Evolutionary conservation across 2,888 invertebrate species (phyloP), one percentile per base, ranked within the genome.

Genomic region (Parnassius apollo): DNA sequence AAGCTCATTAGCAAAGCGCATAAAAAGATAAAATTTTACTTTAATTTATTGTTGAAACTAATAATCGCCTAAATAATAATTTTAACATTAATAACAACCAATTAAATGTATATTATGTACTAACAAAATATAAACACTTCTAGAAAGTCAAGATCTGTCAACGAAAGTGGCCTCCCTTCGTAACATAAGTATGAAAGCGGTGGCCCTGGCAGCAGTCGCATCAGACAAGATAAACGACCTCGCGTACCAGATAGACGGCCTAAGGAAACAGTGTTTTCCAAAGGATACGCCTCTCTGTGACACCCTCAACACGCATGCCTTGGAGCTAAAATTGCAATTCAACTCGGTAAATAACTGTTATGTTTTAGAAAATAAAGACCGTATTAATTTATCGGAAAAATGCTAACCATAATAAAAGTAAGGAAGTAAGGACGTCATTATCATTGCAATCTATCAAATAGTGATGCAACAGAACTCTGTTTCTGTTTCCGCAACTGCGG

Each of bases 241-340:
- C 68, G 86, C 93, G 2, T 87, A 91, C 18, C 94, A 94, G 69
- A 82, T 95, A 59, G 93, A 94, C 62, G 85, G 87, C 55, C 80
- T 93, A 50, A 91, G 93, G 76, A 94, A 94, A 71, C 94, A 95
- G 73, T 96, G 96, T 80, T 90, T 92, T 57, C 84, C 91, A 61
- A 93, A 94, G 73, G 96, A 96, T 84, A 92, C 94, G 42, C 93
- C 95, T 52, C 92, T 96, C 1, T 96, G 96, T 80, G 96, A 96
- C 69, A 95, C 96, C 12, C 88, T 96, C 69, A 94, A 96, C 76
- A 93, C 95, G 59, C 91, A 94, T 67, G 95, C 95, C 50, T 92
- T 96, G 69, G 94, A 95, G 68, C 88, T 95, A 64, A 91, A 92
- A 63, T 92, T 95, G 73, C 91, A 92, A 56, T 92, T 94, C 69